phyloP scores from a whole-genome alignment of 2,888 invertebrate genomes.

The Lycocerus yunnanus region DNA sequence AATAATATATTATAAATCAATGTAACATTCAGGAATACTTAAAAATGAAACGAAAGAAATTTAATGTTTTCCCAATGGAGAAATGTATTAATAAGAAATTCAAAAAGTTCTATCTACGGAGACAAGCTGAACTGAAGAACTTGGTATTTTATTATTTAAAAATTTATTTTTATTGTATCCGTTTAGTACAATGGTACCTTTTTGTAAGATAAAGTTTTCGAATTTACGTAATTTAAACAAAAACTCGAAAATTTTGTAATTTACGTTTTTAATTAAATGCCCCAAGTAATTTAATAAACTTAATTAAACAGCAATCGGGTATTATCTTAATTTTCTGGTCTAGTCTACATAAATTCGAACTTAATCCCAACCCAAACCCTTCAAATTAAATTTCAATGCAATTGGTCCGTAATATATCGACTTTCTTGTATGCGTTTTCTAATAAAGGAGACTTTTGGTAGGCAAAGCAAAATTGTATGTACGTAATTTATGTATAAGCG shows the following conservation, averaged over 20 bases:
- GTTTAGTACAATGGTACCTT: background rate
- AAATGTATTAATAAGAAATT: background rate
- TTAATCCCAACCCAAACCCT: background rate
- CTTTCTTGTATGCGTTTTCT: background rate
- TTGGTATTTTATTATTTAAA: background rate
- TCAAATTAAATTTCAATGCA: background rate
- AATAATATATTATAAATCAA: background rate
- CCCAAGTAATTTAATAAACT: background rate
- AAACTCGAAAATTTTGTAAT: background rate
- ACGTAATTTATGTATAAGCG: background rate
- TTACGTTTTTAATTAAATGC: background rate
- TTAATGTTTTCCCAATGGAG: background rate
- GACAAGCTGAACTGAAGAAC: background rate
- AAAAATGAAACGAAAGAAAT: background rate
- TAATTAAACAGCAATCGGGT: background rate
- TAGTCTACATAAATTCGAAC: background rate
- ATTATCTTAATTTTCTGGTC: background rate
- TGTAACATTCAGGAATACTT: background rate
- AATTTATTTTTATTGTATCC: background rate
- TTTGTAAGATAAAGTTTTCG: background rate
- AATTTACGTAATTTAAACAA: background rate
- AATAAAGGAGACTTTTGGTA: background rate
- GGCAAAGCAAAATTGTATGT: background rate
- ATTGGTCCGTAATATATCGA: background rate
- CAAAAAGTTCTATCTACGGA: background rate